Evolutionary conservation across 2,888 invertebrate genomes (phyloP).

Genomic region (Dione juno): DNA sequence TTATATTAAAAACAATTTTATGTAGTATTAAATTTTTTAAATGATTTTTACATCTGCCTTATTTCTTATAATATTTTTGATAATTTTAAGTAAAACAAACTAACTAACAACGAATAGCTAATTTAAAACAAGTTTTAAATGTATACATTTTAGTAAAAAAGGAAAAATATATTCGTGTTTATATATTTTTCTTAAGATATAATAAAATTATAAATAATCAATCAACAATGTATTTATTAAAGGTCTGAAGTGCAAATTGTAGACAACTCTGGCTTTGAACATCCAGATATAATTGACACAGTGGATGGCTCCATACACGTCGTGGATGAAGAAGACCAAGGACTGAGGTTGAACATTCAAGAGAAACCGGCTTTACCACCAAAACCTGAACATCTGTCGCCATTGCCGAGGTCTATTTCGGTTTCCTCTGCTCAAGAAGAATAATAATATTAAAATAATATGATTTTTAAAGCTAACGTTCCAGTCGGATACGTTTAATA

Average conservation of each 20-base stretch:
- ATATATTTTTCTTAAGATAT: too few relatives aligned
- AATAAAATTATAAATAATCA: too few relatives aligned
- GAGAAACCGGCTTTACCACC: conserved; percentile 68
- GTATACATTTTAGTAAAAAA: too few relatives aligned
- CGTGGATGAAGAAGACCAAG: conserved; percentile 45
- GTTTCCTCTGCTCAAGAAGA: conserved; percentile 43
- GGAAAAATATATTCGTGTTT: too few relatives aligned
- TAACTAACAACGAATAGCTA: too few relatives aligned
- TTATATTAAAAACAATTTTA: too few relatives aligned
- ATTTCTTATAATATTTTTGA: too few relatives aligned
- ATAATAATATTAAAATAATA: conserved; percentile 17
- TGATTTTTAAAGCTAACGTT: conserved; percentile 7
- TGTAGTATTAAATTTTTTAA: too few relatives aligned
- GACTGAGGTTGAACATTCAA: conserved; percentile 33
- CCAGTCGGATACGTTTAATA: neutral
- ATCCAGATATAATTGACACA: conserved; percentile 38
- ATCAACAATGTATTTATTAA: conserved; percentile 15
- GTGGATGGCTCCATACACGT: conserved; percentile 37
- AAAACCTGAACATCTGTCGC: conserved; percentile 60
- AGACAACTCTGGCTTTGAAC: conserved; percentile 31
- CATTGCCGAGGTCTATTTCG: conserved; percentile 46
- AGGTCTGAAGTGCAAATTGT: conserved; percentile 38
- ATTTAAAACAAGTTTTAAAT: too few relatives aligned
- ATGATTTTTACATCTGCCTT: too few relatives aligned
- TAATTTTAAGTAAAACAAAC: too few relatives aligned